A percentile compares a stretch with the other conserved stretches of the same genome.
phyloP scores from a whole-genome alignment of 2,888 invertebrate species.

The Diadromus collaris region DNA sequence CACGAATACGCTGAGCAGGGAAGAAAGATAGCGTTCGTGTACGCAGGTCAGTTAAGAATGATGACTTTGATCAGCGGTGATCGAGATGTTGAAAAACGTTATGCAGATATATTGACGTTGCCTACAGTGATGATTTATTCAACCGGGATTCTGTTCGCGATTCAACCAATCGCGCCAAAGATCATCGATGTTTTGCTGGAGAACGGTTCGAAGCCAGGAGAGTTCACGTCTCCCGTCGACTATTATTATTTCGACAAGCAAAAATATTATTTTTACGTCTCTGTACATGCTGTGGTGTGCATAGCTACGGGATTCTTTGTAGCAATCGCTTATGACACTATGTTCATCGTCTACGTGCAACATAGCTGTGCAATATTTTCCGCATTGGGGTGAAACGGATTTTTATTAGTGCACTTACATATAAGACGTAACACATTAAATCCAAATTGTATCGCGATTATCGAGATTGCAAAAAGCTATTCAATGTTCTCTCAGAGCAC shows the following conservation, averaged over 20 bases:
- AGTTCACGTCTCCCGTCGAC: slow-evolving; percentile 1
- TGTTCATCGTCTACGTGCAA: slow-evolving; percentile 43
- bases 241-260: slow-evolving; percentile 1
- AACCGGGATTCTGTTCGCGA: not conserved
- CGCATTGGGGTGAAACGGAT: slow-evolving; percentile 33
- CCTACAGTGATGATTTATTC: not conserved
- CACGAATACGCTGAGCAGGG: slow-evolving; percentile 45
- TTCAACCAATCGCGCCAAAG: not conserved
- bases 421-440: not conserved
- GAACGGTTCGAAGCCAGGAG: not conserved
- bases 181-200: slow-evolving; percentile 3
- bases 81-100: not conserved
- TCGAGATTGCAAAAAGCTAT: not conserved
- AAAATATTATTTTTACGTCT: slow-evolving; percentile 9
- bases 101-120: not conserved
- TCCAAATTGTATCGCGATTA: not conserved
- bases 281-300: not conserved
- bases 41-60: slow-evolving; percentile 30
- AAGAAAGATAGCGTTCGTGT: slow-evolving; percentile 38
- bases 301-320: not conserved
- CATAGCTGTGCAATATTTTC: slow-evolving; percentile 45
- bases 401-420: not conserved
- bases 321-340: slow-evolving; percentile 26
- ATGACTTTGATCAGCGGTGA: not conserved
- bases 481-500: not conserved